Percentiles rank a stretch among this genome's conserved stretches.
These are phyloP conservation scores for Globodera rostochiensis DNA, from an alignment of 1,140 invertebrate species.

Conservation along the genomic window DNA sequence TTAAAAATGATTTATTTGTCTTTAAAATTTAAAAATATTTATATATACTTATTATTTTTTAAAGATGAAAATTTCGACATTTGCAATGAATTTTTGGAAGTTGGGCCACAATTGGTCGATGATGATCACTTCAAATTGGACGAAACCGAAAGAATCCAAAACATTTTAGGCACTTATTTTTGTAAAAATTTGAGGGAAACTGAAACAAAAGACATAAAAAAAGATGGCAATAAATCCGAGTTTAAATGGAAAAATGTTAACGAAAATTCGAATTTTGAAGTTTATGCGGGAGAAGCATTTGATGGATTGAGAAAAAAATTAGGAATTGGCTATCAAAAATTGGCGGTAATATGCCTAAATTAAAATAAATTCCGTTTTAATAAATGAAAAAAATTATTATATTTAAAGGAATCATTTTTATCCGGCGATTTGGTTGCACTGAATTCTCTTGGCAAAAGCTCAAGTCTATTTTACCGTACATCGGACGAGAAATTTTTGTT, in stretches of 20 bases:
- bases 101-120: not conserved
- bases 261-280: not conserved
- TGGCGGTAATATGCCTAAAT: not conserved
- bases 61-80: not conserved
- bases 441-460: not conserved
- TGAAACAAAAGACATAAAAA: not conserved
- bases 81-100: not conserved
- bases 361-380: no score
- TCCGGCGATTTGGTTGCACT: not conserved
- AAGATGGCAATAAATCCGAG: not conserved
- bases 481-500: not conserved
- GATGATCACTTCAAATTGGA: not conserved
- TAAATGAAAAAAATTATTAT: not conserved
- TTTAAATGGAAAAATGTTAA: not conserved
- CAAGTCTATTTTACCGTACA: not conserved
- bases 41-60: not conserved
- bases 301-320: not conserved
- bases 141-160: not conserved
- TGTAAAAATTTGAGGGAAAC: not conserved
- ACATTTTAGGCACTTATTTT: not conserved
- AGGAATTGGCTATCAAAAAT: not conserved
- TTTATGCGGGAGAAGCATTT: not conserved
- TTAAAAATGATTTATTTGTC: no score
- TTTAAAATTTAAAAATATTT: no score
- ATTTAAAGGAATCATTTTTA: not conserved